Evolutionary conservation across 2,113 vertebrate species (phyloP).

Genomic region (Ciconia boyciana): DNA sequence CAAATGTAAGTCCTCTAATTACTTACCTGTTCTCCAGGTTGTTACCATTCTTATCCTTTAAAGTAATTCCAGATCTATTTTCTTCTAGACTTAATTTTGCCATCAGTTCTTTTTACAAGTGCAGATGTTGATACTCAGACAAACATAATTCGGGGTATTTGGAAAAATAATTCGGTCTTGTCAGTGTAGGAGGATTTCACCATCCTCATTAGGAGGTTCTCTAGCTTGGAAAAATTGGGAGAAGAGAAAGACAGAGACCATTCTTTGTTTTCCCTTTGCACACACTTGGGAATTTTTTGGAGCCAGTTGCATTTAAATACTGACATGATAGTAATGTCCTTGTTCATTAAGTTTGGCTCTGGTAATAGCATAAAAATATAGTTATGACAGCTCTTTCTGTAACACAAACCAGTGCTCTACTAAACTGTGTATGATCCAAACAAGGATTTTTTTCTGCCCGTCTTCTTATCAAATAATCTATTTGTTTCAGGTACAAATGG

Average conservation of each 20-base stretch:
- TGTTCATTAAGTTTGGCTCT: not conserved
- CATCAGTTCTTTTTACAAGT: not conserved
- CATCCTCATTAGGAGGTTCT: not conserved
- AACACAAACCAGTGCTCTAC: not conserved
- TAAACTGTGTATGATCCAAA: not conserved
- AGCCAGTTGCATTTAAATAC: not conserved
- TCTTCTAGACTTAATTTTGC: not conserved
- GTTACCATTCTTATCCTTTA: not conserved
- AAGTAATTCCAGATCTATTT: not conserved
- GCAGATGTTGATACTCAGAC: not conserved
- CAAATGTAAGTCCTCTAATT: constrained; percentile 83
- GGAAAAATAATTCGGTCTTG: not conserved
- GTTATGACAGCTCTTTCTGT: not conserved
- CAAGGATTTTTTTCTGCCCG: not conserved
- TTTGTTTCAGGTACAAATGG: constrained; percentile 89
- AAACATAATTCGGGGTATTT: not conserved
- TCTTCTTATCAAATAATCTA: not conserved
- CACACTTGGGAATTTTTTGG: not conserved
- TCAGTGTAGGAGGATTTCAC: not conserved
- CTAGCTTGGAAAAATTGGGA: not conserved
- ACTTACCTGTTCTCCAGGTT: not conserved
- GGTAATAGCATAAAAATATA: not conserved
- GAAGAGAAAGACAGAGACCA: not conserved
- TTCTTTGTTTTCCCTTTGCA: not conserved
- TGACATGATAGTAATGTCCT: not conserved